Base-by-base conservation (phyloP, 2,888 invertebrate genomes). In the Ceriagrion tenellum region DNA sequence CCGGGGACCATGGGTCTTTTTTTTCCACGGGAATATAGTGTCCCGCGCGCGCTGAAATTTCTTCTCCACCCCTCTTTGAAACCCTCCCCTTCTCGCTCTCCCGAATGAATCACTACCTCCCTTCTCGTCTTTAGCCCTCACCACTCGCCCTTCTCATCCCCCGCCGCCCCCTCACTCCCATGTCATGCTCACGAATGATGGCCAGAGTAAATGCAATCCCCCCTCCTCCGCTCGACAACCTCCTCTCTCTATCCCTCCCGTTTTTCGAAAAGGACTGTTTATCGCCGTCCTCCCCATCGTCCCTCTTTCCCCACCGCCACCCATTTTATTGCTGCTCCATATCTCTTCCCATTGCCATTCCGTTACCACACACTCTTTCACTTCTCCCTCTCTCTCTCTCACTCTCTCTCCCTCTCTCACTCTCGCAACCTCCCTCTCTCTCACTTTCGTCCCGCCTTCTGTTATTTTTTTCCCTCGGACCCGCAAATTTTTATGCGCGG, bases 321-420 rank as follows among this genome's bases (percentile, higher is more conserved):
- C 69, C 93, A 69, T 93, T 93, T 93, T 93, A 93, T 93, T 93
- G 93, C 93, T 74, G 93, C 63, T 69, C 93, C 69, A 93, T 93
- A 93, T 93, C 93, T 93, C 93, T 93, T 93, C 93, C 89, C 55
- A 89, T 89, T 55, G 89, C 89, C 47, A 89, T 89, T 55, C 89
- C 89, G 89, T 47, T 55, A 26, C 89, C 47, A 89, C 89, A 47
- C 88, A 81, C 89, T 89, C 89, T 89, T 55, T 47, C 89, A n/a
- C 89, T 55, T 55, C 47, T 20, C 69, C n/a, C 88, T 55, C 47
- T 47, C 40, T 26, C 89, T 1, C 89, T n/a, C 12, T 18, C 89
- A n/a, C n/a, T 35, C 55, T 35, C 4, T 88, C 88, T 23, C 23
- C 47, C 55, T 40, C n/a, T 20, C 47, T 26, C 81, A 56, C 56